Base-by-base conservation (phyloP, 2,797 vertebrate genomes). In the Emydoidea blandingii region DNA sequence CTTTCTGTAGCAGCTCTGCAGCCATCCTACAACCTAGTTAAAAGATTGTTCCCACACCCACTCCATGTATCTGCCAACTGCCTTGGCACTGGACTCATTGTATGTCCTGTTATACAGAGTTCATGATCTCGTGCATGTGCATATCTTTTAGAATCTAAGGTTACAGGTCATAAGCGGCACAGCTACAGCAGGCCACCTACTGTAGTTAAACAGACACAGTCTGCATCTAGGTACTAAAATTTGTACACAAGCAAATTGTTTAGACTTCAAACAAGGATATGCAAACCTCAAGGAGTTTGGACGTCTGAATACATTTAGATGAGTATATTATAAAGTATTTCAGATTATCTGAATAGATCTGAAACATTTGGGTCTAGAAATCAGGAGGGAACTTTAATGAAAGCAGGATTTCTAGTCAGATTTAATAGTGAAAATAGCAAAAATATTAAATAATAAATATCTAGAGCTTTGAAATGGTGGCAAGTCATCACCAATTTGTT, bases 311-410 rank as follows among this genome's bases (percentile, higher is more conserved):
- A 44, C 4, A 52, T 29, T 1, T 78, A 6, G 7, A 82, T 3
- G 78, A 31, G 5, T 47, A 23, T 49, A 49, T 52, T 56, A 83
- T 87, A 37, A 68, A 68, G 19, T 11, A 37, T 37, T 37, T 11
- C 65, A 87, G 41, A 9, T 44, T 85, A 68, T 56, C 29, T 76
- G 65, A 94, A 89, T 2, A 1, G 7, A 47, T 92, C 47, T 72
- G 62, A 81, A 85, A 68, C 4, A 54, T 10, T 6, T 81, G 47
- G 86, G 31, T 27, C 85, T 87, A 65, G 88, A 87, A 89, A 76
- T 41, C 4, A 89, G 12, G 50, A 56, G 12, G 1, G 16, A 90
- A 84, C 79, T 59, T 0, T 59, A 34, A 15, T 15, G 37, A 87
- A 56, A 86, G 57, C 4, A 84, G 4, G 7, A 83, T 5, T 31